A percentile compares a stretch with the other conserved stretches of the same genome.
phyloP scores from a whole-genome alignment of 2,888 invertebrate species.

The Suillia variegata region DNA sequence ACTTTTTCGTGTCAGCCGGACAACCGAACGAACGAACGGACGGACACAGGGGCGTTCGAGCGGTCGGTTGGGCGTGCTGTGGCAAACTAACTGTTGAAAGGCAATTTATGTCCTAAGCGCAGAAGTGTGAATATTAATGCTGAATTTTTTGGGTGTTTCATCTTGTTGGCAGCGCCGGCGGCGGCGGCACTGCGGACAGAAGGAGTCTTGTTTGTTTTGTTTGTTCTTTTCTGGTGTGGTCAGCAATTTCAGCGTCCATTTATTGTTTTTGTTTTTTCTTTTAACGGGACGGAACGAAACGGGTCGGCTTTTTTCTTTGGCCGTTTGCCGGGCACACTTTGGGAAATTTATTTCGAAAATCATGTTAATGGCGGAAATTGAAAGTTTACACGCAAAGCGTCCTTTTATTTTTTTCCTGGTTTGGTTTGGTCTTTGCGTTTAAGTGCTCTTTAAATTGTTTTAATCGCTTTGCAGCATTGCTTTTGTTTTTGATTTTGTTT shows the following conservation, averaged over 20 bases:
- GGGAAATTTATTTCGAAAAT: conserved; percentile 14
- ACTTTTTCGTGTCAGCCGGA: too few species aligned
- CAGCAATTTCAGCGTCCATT: background rate
- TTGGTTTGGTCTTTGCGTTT: background rate
- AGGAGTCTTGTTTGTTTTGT: background rate
- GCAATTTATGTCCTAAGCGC: conserved; percentile 19
- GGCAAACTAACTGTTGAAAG: conserved; percentile 11
- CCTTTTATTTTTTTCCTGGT: background rate
- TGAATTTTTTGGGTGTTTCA: background rate
- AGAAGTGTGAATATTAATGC: conserved; percentile 12
- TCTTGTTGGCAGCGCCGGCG: background rate
- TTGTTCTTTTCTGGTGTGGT: background rate
- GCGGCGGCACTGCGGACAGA: background rate
- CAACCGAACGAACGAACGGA: too few species aligned
- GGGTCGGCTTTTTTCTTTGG: background rate
- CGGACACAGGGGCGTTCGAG: background rate
- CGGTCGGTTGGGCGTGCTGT: background rate
- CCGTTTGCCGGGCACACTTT: background rate
- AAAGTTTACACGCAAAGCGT: conserved; percentile 17
- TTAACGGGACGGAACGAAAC: background rate
- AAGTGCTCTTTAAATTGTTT: conserved; percentile 10
- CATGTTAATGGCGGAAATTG: conserved; percentile 21
- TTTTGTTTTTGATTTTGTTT: too few species aligned
- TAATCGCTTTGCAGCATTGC: too few species aligned
- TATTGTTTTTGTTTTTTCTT: background rate